These are phyloP conservation scores for Sympetrum striolatum DNA, from an alignment of 2,888 invertebrate genomes.

Conservation along the genomic window DNA sequence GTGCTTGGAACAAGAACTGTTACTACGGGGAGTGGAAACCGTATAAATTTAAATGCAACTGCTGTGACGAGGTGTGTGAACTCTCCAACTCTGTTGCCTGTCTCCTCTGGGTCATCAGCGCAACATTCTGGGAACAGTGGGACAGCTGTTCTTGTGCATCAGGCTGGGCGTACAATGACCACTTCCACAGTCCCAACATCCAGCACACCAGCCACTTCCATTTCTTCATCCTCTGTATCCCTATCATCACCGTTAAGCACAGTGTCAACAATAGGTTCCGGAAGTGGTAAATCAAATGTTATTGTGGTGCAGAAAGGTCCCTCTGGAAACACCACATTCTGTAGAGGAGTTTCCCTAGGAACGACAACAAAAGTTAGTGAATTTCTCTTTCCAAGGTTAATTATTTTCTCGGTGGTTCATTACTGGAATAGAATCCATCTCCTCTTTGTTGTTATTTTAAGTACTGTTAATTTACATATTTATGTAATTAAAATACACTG, in stretches of 20 bases:
- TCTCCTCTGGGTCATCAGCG: not conserved
- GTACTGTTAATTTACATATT: no score
- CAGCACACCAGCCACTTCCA: not conserved
- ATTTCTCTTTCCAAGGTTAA: not conserved
- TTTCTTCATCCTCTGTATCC: not conserved
- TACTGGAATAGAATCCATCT: no score
- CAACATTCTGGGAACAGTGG: not conserved
- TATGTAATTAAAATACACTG: no score
- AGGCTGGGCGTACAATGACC: not conserved
- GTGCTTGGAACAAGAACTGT: constrained; percentile 1
- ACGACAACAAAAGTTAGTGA: constrained; percentile 56
- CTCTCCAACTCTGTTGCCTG: not conserved
- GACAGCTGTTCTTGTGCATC: constrained; percentile 1
- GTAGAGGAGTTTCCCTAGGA: constrained; percentile 60
- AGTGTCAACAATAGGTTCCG: not conserved
- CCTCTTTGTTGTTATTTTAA: no score
- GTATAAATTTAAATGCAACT: constrained; percentile 6
- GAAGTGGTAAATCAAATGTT: constrained; percentile 63
- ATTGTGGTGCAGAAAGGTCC: constrained; percentile 68
- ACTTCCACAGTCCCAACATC: not conserved
- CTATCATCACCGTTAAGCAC: constrained; percentile 55
- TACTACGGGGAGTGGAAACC: not conserved
- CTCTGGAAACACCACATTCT: constrained; percentile 50
- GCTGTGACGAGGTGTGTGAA: not conserved
- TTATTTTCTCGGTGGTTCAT: no score